phyloP scores from a whole-genome alignment of 2,888 invertebrate genomes.

The Ptilodon capucinus region DNA sequence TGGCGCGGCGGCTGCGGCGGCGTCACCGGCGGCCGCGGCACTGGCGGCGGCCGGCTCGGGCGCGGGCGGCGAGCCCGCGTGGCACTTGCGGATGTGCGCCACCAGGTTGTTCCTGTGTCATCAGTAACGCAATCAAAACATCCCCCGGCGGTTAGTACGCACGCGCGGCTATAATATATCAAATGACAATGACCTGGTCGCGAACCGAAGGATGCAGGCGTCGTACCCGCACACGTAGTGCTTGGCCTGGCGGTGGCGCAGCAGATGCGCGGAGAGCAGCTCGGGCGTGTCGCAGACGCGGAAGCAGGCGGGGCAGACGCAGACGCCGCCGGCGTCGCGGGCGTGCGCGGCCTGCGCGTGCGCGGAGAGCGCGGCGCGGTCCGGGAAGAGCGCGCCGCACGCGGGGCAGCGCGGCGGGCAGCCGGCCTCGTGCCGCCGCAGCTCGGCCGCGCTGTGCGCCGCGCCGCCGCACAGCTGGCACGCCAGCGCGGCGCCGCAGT shows the following conservation, averaged over 20 bases:
- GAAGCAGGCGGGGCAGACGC: constrained; percentile 56
- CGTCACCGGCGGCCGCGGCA: constrained; percentile 11
- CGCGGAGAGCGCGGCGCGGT: constrained; percentile 17
- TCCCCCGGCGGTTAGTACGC: too few species aligned
- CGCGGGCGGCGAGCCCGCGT: constrained; percentile 39
- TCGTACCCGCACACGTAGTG: constrained; percentile 73
- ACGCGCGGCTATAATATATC: too few species aligned
- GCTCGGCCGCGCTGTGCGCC: constrained; percentile 7
- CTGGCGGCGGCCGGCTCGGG: constrained; percentile 1
- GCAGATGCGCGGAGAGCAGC: constrained; percentile 55
- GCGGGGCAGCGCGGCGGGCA: constrained; percentile 29
- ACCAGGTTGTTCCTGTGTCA: constrained; percentile 52
- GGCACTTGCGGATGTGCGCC: constrained; percentile 71
- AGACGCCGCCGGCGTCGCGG: constrained; percentile 17
- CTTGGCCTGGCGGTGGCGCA: constrained; percentile 57
- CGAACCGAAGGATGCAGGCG: constrained; percentile 69
- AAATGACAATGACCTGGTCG: constrained; percentile 45
- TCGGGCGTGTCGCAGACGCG: constrained; percentile 31
- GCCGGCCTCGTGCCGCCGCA: constrained; percentile 15
- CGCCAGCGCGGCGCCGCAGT: constrained; percentile 23
- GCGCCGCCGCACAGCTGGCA: constrained; percentile 53
- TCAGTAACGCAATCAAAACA: background rate
- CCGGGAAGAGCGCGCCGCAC: constrained; percentile 34
- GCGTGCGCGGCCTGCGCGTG: constrained; percentile 25
- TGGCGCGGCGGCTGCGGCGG: constrained; percentile 18